Evolutionary conservation across 2,113 vertebrate species (phyloP).

Genomic region (Atlantisia rogersi): DNA sequence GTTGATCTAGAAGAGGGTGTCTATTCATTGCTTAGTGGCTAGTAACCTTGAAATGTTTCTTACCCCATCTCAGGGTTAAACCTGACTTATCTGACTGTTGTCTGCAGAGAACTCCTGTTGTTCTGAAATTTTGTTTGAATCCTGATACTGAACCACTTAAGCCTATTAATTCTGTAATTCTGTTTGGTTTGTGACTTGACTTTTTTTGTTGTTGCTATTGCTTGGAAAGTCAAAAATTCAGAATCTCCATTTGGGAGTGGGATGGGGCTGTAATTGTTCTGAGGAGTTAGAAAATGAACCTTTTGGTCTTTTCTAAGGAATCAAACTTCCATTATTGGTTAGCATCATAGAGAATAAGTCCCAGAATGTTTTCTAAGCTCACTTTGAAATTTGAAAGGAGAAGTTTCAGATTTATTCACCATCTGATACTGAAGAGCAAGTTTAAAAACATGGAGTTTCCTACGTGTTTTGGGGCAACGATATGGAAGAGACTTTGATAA

Average conservation of each 20-base stretch:
- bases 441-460: not conserved
- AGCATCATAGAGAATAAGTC: rapidly evolving
- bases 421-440: not conserved
- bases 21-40: not conserved
- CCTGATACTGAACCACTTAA: not conserved
- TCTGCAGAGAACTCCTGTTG: not conserved
- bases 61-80: not conserved
- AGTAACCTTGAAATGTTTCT: not conserved
- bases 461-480: not conserved
- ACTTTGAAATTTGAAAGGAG: not conserved
- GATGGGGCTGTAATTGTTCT: not conserved
- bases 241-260: not conserved
- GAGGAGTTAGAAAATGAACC: not conserved
- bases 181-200: not conserved
- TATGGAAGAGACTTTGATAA: not conserved
- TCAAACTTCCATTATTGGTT: not conserved
- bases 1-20: not conserved
- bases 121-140: not conserved
- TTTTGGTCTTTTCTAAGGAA: not conserved
- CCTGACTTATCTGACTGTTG: not conserved
- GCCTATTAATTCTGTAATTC: not conserved
- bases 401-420: not conserved
- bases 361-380: not conserved
- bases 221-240: not conserved
- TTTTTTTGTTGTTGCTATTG: not conserved